phyloP scores from a whole-genome alignment of 2,797 vertebrate genomes.

The Peromyscus nudipes region DNA sequence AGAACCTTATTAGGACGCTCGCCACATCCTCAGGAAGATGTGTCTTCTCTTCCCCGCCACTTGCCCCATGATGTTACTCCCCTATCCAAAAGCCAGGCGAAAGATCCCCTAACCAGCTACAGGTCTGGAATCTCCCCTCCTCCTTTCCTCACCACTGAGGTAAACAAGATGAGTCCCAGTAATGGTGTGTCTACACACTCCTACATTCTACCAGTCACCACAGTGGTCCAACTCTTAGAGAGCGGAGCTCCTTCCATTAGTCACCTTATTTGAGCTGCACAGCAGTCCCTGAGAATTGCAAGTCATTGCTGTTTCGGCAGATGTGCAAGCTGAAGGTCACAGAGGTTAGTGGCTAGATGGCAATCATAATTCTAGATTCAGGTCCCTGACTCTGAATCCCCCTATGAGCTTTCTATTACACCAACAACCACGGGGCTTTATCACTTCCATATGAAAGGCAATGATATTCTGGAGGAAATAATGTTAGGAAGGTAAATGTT shows the following conservation, averaged over 20 bases:
- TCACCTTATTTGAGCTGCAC: background rate
- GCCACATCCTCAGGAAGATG: background rate
- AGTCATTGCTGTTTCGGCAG: background rate
- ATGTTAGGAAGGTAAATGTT: background rate
- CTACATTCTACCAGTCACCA: background rate
- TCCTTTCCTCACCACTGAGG: background rate
- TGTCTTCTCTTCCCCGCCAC: background rate
- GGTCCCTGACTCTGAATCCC: constrained; percentile 7
- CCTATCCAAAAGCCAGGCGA: background rate
- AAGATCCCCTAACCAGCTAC: constrained; percentile 46
- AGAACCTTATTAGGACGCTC: background rate
- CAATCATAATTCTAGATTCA: constrained; percentile 8
- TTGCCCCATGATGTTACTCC: background rate
- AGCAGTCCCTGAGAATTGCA: background rate
- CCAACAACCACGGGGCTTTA: background rate
- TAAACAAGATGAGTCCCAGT: background rate
- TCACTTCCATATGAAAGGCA: background rate
- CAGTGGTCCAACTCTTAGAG: background rate
- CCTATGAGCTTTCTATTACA: background rate
- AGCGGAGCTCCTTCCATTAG: background rate
- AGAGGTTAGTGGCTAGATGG: background rate
- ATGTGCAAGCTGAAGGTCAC: background rate
- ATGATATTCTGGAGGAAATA: constrained; percentile 33
- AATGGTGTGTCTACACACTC: background rate
- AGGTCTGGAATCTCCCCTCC: background rate